Evolutionary conservation across 2,113 vertebrate genomes (phyloP).

Genomic region (Rafetus swinhoei): DNA sequence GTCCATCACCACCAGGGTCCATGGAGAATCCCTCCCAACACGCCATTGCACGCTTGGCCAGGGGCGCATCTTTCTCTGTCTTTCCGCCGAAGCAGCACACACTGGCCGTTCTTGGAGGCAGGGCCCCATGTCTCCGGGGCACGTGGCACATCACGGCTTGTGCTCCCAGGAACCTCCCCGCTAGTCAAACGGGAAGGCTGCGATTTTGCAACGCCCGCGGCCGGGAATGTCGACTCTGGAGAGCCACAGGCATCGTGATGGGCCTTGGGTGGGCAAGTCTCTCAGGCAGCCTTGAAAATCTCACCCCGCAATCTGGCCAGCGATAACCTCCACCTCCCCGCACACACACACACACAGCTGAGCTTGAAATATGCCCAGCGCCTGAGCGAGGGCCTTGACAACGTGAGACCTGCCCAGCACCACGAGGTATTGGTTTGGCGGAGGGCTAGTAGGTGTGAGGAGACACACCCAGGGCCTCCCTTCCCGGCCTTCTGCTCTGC

Average conservation of each 20-base stretch:
- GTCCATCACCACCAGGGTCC: background rate
- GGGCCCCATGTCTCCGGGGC: background rate
- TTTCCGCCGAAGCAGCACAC: background rate
- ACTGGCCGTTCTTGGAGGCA: background rate
- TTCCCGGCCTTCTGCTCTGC: too few relatives aligned
- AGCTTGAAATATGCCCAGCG: background rate
- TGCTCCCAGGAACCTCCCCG: background rate
- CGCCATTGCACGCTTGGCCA: background rate
- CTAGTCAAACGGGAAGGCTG: background rate
- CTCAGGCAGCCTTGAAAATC: background rate
- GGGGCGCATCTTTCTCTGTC: background rate
- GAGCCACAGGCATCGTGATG: background rate
- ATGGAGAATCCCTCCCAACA: background rate
- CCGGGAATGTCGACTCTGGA: background rate
- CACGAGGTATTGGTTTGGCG: background rate
- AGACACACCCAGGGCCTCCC: too few relatives aligned
- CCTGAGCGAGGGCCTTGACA: background rate
- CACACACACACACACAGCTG: background rate
- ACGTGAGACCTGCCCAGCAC: background rate
- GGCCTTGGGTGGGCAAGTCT: background rate
- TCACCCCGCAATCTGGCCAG: background rate
- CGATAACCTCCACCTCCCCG: background rate
- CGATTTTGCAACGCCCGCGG: background rate
- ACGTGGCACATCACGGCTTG: background rate
- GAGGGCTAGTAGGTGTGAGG: background rate